These are phyloP conservation scores for Pinna nobilis DNA, from an alignment of 1,140 invertebrate genomes.

Conservation along the genomic window DNA sequence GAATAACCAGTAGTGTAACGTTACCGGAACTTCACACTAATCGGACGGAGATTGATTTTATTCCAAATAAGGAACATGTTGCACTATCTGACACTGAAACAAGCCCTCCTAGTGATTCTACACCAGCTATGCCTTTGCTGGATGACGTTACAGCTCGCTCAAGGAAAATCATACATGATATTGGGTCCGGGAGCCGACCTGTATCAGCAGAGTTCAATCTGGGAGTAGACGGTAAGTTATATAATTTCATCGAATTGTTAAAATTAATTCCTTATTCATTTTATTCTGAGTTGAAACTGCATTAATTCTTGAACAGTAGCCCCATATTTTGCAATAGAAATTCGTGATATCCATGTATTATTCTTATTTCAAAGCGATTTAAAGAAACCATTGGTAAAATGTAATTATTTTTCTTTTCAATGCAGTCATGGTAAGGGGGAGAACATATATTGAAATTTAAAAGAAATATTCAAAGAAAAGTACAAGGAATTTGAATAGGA, in stretches of 20 bases:
- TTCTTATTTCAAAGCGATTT: no score
- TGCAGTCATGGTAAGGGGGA: no score
- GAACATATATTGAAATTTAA: no score
- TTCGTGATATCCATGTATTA: no score
- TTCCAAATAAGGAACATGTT: constrained; percentile 35
- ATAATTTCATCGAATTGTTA: neutral
- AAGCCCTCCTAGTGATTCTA: constrained; percentile 67
- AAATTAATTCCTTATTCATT: neutral
- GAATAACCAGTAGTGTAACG: constrained; percentile 65
- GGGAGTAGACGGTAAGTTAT: constrained; percentile 62
- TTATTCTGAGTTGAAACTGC: no score
- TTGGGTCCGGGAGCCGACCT: constrained; percentile 77
- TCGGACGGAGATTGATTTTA: constrained; percentile 49
- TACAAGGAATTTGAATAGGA: no score
- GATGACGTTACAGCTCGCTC: constrained; percentile 80
- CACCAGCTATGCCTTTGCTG: constrained; percentile 80
- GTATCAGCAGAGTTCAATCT: constrained; percentile 72
- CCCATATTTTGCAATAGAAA: no score
- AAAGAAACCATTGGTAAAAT: no score
- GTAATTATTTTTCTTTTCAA: no score
- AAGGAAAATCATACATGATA: constrained; percentile 79
- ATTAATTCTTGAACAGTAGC: no score
- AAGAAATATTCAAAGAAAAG: no score
- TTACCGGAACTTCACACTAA: constrained; percentile 63
- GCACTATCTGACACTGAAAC: constrained; percentile 60